Evolutionary conservation across 2,888 invertebrate species (phyloP).

Genomic region (Tineola bisselliella): DNA sequence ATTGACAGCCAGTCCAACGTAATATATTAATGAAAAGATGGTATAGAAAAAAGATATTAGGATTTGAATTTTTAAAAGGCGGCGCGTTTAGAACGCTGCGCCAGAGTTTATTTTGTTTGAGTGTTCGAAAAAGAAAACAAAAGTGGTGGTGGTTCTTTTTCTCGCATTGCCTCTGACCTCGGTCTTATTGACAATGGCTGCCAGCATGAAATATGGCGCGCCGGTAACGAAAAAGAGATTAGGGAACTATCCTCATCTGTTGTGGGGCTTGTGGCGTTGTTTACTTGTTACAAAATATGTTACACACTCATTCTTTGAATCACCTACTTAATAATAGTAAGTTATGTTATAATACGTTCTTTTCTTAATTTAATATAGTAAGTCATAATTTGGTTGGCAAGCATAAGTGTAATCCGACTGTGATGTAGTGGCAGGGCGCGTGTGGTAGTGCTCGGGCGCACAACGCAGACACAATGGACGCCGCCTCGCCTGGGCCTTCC

Average conservation of each 20-base stretch:
- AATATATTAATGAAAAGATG: slow-evolving; percentile 66
- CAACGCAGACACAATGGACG: slow-evolving; percentile 57
- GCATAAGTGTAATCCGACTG: slow-evolving; percentile 14
- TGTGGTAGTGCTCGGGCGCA: slow-evolving; percentile 26
- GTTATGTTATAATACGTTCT: neutral
- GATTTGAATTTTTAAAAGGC: slow-evolving; percentile 57
- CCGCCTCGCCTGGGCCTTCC: slow-evolving; percentile 54
- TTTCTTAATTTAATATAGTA: slow-evolving; percentile 16
- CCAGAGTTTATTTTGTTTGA: slow-evolving; percentile 59
- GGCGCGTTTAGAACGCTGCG: slow-evolving; percentile 56
- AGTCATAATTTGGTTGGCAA: slow-evolving; percentile 21
- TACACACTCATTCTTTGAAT: slow-evolving; percentile 39
- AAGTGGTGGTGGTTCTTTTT: slow-evolving; percentile 48
- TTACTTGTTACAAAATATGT: slow-evolving; percentile 37
- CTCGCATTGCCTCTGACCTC: slow-evolving; percentile 64
- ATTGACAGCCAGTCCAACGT: slow-evolving; percentile 52
- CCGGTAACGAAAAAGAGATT: slow-evolving; percentile 62
- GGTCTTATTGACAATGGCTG: slow-evolving; percentile 64
- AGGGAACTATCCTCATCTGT: slow-evolving; percentile 47
- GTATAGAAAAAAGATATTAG: slow-evolving; percentile 43
- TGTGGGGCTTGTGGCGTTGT: slow-evolving; percentile 30
- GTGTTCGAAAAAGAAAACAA: slow-evolving; percentile 59
- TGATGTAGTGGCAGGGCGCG: slow-evolving; percentile 48
- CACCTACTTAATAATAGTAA: slow-evolving; percentile 28
- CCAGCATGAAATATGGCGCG: slow-evolving; percentile 65